Base-by-base conservation (phyloP, 1,140 invertebrate species). In the Melipona quadrifasciata region DNA sequence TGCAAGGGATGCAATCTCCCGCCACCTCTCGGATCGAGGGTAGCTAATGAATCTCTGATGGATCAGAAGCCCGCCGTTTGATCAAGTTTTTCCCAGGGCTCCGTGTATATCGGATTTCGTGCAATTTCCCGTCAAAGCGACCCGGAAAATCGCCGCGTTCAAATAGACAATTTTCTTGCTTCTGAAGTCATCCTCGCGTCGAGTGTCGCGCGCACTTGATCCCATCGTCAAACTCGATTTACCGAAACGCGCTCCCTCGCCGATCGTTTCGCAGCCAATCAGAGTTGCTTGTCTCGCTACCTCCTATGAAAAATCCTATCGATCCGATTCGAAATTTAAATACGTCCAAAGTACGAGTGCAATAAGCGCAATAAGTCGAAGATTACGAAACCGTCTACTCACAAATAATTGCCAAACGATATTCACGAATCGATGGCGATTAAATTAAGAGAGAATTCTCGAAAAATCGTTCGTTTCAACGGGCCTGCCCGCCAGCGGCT, bases 171-270 rank as follows among this genome's bases (percentile, higher is more conserved):
- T 65, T 82, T 82, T 57, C 79, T 53, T 51, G 68, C 47, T 61
- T 2, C 72, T 19, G 24, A 31, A 6, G 14, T 47, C 39, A 47
- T 47, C 39, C 39, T 47, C 39, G 14, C 21, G 27, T 12, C 17
- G 58, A 39, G 31, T 65, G 72, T 55, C 65, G 27, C 11, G 27
- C n/a, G 34, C 58, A 24, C 80, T 67, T 55, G 70, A 75, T 58
- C 39, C 53, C 65, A 31, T 27, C 51, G 81, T 34, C 74, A 76
- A 78, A 83, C 70, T 83, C 81, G 81, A 83, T 83, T 83, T 78
- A 70, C 64, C 17, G 8, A 51, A 73, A 68, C 31, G 19, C 10
- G 3, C 27, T n/a, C 39, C 39, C 39, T 39, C 5, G 39, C 39
- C 39, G 51, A 17, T 17, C 17, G 74, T 68, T 34, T 31, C 24